Base-by-base conservation (phyloP, 2,888 invertebrate species). In the Sesamia inferens region DNA sequence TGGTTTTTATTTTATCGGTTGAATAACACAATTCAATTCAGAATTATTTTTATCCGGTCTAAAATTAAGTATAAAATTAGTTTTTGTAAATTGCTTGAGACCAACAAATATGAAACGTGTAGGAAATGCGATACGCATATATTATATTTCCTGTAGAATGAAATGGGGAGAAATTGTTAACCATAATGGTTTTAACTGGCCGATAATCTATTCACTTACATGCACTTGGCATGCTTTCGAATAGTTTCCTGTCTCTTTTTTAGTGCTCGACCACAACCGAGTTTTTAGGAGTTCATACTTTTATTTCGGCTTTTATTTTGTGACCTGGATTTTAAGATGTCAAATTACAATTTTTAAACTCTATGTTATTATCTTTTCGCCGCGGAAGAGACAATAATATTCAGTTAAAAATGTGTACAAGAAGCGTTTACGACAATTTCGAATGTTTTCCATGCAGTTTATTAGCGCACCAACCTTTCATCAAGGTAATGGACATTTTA, bases 381-480 rank as follows among this genome's bases (percentile, higher is more conserved):
- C 22, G 31, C 70, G 57, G 63, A 71, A 68, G 55, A 66, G 59
- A 42, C 42, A 14, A 51, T 14, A n/a, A 67, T 51, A 64, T 61
- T 58, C 10, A 68, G 42, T 44, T 22, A 62, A 67, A 54, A 73
- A 61, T 65, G 11, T 55, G 16, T 31, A 47, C 55, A 54, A 0
- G 47, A 59, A 24, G 68, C 71, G 82, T 81, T 82, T 71, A 47
- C 82, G 65, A 16, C 14, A 67, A 57, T 79, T 82, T 78, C 62
- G 59, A 69, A 54, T 13, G 62, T 65, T 65, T 65, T 48, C 47
- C 22, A 73, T 71, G 67, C 66, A 61, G 71, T 65, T 68, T 68
- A 68, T 72, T 68, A 19, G 44, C 42, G 39, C 65, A 64, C 55
- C 11, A 76, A 66, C 42, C 64, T 77, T 78, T 67, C 68, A 65